Percentiles rank a stretch among this genome's conserved stretches.
phyloP scores from a whole-genome alignment of 35 echinoderm and acorn worm species.

The Ophioderma brevispina region DNA sequence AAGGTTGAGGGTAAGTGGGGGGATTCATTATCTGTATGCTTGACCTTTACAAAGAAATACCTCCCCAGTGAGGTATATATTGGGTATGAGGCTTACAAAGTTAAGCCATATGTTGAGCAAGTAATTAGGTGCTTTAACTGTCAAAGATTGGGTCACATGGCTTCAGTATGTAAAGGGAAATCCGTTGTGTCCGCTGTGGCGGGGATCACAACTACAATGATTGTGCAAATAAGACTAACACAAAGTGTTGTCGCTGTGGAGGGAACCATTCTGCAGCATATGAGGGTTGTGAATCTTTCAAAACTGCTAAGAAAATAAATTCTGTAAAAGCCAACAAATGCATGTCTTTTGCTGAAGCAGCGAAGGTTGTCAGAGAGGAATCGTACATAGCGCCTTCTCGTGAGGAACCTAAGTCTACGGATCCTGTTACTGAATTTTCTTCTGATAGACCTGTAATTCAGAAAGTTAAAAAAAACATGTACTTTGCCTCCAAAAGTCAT shows the following conservation, averaged over 20 bases:
- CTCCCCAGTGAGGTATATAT: background rate
- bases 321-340: too few species aligned
- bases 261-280: conserved; percentile 13
- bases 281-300: background rate
- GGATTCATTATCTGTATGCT: background rate
- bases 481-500: too few species aligned
- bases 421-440: too few species aligned
- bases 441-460: too few species aligned
- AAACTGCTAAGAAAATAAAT: too few species aligned
- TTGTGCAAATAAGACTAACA: background rate
- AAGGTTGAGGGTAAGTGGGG: background rate
- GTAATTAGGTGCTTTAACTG: background rate
- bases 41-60: background rate
- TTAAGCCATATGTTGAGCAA: background rate
- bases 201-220: background rate
- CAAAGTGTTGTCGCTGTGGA: background rate
- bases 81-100: background rate
- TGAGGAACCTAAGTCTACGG: too few species aligned
- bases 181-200: conserved; percentile 1
- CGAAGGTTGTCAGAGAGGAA: too few species aligned
- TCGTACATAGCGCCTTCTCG: too few species aligned
- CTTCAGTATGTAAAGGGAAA: background rate
- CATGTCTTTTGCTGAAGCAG: too few species aligned
- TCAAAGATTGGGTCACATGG: conserved; percentile 2
- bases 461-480: too few species aligned